phyloP scores from a whole-genome alignment of 2,113 vertebrate genomes.

The Lanius collurio region DNA sequence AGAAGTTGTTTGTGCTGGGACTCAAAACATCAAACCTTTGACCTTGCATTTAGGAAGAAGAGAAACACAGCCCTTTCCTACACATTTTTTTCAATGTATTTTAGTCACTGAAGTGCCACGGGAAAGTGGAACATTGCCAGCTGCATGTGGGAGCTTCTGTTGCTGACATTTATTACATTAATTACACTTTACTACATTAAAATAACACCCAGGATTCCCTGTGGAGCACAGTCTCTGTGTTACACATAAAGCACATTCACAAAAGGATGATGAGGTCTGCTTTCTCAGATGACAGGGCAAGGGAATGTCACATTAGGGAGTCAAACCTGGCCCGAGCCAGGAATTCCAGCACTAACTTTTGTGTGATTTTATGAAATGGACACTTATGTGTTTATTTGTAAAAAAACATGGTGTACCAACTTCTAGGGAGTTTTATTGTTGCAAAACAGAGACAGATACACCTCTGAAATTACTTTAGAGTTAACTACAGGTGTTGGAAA shows the following conservation, averaged over 20 bases:
- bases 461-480: background rate
- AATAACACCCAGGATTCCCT: background rate
- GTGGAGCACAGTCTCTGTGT: background rate
- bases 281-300: background rate
- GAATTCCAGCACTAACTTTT: background rate
- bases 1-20: background rate
- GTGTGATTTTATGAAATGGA: background rate
- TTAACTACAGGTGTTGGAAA: background rate
- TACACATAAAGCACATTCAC: fast-evolving
- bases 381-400: background rate
- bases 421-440: background rate
- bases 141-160: background rate
- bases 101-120: background rate
- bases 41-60: background rate
- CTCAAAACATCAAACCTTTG: background rate
- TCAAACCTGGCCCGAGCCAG: background rate
- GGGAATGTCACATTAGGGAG: background rate
- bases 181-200: background rate
- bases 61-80: background rate
- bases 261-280: fast-evolving
- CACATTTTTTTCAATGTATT: background rate
- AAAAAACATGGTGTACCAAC: fast-evolving
- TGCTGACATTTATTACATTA: background rate
- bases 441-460: background rate
- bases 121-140: background rate